phyloP scores from a whole-genome alignment of 1,140 invertebrate genomes.

The Lysiphlebus fabarum region DNA sequence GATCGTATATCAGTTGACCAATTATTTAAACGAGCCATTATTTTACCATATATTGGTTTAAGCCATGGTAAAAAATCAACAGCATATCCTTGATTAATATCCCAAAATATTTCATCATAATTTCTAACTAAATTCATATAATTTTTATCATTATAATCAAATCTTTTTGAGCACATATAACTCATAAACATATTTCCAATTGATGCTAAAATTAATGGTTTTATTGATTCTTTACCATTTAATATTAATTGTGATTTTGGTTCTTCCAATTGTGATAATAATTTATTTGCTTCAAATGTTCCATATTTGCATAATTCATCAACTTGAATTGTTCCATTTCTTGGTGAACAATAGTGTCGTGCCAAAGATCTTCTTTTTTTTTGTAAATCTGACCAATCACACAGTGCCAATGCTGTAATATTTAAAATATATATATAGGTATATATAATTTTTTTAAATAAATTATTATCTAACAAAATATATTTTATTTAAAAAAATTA shows the following conservation, averaged over 20 bases:
- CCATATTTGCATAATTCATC: constrained; percentile 63
- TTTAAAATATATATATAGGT: background rate
- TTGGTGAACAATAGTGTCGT: constrained; percentile 71
- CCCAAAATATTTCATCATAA: constrained; percentile 85
- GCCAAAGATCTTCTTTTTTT: constrained; percentile 72
- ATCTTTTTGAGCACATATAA: constrained; percentile 79
- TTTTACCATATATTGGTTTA: constrained; percentile 65
- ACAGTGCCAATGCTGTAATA: constrained; percentile 74
- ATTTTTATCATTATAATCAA: constrained; percentile 65
- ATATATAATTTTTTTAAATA: constrained; percentile 4
- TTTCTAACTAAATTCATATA: constrained; percentile 66
- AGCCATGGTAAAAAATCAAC: constrained; percentile 83
- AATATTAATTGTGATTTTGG: constrained; percentile 48
- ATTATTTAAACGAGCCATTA: constrained; percentile 64
- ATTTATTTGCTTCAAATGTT: constrained; percentile 58
- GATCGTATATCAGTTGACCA: constrained; percentile 68
- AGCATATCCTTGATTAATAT: constrained; percentile 83
- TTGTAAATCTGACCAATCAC: constrained; percentile 81
- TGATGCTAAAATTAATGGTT: constrained; percentile 63
- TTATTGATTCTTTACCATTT: constrained; percentile 52
- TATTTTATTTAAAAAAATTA: too few relatives aligned
- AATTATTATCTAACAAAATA: too few relatives aligned
- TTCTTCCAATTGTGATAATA: constrained; percentile 56
- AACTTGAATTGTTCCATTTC: constrained; percentile 68
- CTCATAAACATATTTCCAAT: constrained; percentile 79